Conservation (phyloP, 2,888 invertebrate species). For the Lochmaea capreae region DNA sequence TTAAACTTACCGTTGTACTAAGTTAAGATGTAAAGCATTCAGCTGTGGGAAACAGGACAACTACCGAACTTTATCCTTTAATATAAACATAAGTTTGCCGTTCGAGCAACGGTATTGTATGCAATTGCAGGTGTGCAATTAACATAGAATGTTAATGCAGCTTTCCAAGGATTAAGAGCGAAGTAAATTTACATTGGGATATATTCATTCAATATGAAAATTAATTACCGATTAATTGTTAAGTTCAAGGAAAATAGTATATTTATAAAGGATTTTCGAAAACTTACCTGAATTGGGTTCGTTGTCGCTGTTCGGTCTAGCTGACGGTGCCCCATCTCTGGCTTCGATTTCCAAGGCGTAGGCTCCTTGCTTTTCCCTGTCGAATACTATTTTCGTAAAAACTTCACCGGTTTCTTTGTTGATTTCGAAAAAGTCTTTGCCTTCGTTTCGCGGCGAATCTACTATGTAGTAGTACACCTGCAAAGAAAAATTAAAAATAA, state of each 20-base stretch:
- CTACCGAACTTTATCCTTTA: conserved; percentile 8
- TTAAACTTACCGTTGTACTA: not conserved
- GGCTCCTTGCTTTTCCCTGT: conserved; percentile 96
- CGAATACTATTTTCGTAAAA: conserved; percentile 95
- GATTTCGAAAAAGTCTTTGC: conserved; percentile 96
- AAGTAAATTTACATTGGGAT: not conserved
- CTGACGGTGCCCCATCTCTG: conserved; percentile 95
- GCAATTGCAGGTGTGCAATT: conserved; percentile 16
- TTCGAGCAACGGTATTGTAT: conserved; percentile 1
- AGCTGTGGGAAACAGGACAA: conserved; percentile 4
- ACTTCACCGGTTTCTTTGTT: conserved; percentile 96
- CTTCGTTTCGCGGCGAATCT: conserved; percentile 91
- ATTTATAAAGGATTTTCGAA: too few species aligned
- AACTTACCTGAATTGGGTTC: conserved; percentile 93
- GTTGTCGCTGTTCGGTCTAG: conserved; percentile 91
- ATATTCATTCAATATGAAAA: not conserved
- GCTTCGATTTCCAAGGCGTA: conserved; percentile 98
- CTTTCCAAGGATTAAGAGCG: not conserved
- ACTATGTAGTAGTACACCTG: conserved; percentile 95
- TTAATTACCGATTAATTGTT: not conserved
- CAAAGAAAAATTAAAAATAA: conserved; percentile 40
- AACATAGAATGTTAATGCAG: conserved; percentile 1
- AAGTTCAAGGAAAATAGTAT: too few species aligned
- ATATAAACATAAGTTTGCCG: conserved; percentile 12
- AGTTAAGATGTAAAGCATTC: conserved; percentile 3